phyloP scores from a whole-genome alignment of 2,888 invertebrate genomes.

The Girardia tigrina region DNA sequence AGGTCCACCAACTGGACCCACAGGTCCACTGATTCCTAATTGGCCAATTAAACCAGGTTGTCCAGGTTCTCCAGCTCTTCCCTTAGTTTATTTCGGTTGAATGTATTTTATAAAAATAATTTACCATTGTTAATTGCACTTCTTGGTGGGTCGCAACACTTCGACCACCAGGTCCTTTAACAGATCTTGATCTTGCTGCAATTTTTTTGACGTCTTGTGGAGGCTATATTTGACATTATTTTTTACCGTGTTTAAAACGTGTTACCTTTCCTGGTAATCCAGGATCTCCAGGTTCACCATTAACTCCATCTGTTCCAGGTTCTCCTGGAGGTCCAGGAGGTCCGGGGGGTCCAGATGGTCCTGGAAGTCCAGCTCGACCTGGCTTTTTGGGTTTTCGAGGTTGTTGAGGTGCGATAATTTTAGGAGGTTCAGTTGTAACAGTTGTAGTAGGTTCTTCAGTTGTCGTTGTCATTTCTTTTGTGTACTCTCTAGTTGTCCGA shows the following conservation, averaged over 20 bases:
- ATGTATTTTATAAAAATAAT: not conserved
- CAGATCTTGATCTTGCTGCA: slow-evolving; percentile 1
- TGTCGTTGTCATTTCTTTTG: not conserved
- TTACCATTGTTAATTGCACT: not conserved
- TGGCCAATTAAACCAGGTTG: not conserved
- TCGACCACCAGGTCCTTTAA: not conserved
- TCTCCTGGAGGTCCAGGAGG: slow-evolving; percentile 3
- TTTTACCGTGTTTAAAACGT: not conserved
- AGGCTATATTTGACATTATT: not conserved
- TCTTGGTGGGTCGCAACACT: not conserved
- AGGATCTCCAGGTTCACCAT: slow-evolving; percentile 21
- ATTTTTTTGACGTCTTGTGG: not conserved
- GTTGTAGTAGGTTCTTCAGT: not conserved
- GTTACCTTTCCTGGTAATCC: not conserved
- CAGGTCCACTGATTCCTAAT: not conserved
- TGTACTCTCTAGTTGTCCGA: not conserved
- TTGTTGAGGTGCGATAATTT: not conserved
- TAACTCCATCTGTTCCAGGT: not conserved
- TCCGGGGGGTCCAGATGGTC: not conserved
- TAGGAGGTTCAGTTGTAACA: not conserved
- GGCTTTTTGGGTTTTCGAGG: not conserved
- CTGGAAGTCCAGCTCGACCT: not conserved
- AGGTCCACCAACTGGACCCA: not conserved
- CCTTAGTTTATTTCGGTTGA: not conserved
- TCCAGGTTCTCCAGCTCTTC: not conserved